Conservation (phyloP, 2,888 invertebrate species). For the Spicauda simplicius region DNA sequence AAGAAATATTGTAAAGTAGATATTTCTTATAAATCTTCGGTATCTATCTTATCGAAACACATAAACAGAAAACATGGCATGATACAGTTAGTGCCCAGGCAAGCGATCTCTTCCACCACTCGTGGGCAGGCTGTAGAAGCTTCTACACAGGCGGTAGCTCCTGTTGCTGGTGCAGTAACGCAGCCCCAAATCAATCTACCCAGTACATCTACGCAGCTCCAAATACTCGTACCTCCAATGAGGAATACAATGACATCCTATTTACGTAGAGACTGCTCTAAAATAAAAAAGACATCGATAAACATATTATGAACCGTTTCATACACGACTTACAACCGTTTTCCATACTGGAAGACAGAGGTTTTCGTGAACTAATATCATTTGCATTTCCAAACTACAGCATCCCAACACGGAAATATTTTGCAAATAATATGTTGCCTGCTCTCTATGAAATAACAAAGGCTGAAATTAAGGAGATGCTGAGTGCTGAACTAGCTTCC, state of each 20-base stretch:
- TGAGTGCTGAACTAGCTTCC: neutral
- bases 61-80: too few relatives aligned
- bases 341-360: constrained; percentile 23
- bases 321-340: constrained; percentile 29
- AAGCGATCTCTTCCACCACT: too few relatives aligned
- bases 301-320: constrained; percentile 22
- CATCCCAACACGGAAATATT: constrained; percentile 20
- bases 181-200: too few relatives aligned
- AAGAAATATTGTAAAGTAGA: neutral
- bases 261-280: constrained; percentile 4
- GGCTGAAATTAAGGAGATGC: neutral
- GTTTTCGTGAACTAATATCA: constrained; percentile 18
- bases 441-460: constrained; percentile 5
- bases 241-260: too few relatives aligned
- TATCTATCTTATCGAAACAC: neutral
- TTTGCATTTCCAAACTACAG: constrained; percentile 23
- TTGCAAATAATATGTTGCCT: constrained; percentile 21
- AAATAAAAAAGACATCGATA: constrained; percentile 26
- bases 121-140: too few relatives aligned
- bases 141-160: too few relatives aligned
- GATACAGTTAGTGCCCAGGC: too few relatives aligned
- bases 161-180: too few relatives aligned
- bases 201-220: too few relatives aligned
- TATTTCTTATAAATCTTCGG: too few relatives aligned
- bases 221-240: too few relatives aligned